phyloP scores from a whole-genome alignment of 92 coral and sea anemone species.

The Porites lobata region DNA sequence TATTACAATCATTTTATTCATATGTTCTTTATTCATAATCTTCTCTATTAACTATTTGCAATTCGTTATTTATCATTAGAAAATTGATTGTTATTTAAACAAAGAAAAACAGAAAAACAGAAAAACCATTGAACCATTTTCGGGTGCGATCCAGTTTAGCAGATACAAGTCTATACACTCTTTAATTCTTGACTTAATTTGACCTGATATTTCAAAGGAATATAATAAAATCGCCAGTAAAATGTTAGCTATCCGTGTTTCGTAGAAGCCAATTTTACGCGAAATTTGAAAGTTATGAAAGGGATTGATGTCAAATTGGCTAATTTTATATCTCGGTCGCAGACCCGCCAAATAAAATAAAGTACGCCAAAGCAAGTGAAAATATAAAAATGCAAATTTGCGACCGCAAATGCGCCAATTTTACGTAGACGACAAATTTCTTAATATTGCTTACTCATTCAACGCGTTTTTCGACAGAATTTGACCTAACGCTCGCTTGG shows the following conservation, averaged over 20 bases:
- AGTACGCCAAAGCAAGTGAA: conserved; percentile 23
- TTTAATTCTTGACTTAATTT: no score
- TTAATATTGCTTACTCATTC: neutral
- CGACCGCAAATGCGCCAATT: neutral
- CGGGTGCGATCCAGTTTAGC: neutral
- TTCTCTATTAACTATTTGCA: neutral
- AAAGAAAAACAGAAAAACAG: neutral
- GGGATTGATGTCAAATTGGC: conserved; percentile 32
- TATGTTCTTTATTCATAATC: neutral
- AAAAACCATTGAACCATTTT: neutral
- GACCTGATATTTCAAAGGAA: no score
- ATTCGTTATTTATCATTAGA: conserved; percentile 2
- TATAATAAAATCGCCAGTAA: neutral
- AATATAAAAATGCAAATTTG: conserved; percentile 33
- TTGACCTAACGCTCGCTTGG: neutral
- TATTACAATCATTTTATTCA: neutral
- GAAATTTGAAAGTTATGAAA: conserved; percentile 12
- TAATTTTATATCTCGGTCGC: conserved; percentile 46
- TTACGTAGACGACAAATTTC: conserved; percentile 3
- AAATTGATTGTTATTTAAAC: conserved; percentile 12
- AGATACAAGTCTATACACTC: no score
- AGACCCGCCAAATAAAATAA: conserved; percentile 42
- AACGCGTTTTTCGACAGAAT: neutral
- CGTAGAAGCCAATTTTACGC: neutral
- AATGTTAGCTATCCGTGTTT: neutral